These are phyloP conservation scores for Dipodomys spectabilis DNA, from an alignment of 2,113 vertebrate species.

Conservation along the genomic window DNA sequence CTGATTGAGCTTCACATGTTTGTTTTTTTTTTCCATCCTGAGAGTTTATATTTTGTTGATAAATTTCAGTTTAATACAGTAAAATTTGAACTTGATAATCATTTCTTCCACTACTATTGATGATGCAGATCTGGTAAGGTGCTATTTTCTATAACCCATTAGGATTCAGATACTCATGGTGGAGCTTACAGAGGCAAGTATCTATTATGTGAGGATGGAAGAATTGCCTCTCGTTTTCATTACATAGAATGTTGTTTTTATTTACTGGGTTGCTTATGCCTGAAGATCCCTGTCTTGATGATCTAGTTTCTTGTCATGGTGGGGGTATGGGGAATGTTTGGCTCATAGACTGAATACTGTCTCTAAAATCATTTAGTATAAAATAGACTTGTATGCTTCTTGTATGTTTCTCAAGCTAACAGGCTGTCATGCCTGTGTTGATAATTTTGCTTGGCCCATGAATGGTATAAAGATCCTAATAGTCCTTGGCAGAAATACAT, in stretches of 20 bases:
- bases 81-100: constrained; percentile 54
- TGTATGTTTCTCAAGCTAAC: too few relatives aligned
- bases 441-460: too few relatives aligned
- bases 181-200: background rate
- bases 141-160: background rate
- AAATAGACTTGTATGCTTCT: too few relatives aligned
- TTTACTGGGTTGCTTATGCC: background rate
- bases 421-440: too few relatives aligned
- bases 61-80: constrained; percentile 43
- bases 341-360: too few relatives aligned
- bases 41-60: constrained; percentile 52
- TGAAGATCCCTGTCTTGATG: background rate
- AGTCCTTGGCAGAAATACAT: too few relatives aligned
- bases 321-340: background rate
- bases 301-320: background rate
- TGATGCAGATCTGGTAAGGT: background rate
- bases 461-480: too few relatives aligned
- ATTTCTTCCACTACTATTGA: constrained; percentile 10
- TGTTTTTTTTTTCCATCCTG: constrained; percentile 40
- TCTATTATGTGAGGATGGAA: background rate
- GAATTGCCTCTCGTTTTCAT: background rate
- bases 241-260: background rate
- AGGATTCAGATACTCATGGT: background rate
- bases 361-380: too few relatives aligned
- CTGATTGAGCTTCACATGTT: constrained; percentile 20